Base-by-base conservation (phyloP, 2,888 invertebrate genomes). In the Scaptomyza tumidula region DNA sequence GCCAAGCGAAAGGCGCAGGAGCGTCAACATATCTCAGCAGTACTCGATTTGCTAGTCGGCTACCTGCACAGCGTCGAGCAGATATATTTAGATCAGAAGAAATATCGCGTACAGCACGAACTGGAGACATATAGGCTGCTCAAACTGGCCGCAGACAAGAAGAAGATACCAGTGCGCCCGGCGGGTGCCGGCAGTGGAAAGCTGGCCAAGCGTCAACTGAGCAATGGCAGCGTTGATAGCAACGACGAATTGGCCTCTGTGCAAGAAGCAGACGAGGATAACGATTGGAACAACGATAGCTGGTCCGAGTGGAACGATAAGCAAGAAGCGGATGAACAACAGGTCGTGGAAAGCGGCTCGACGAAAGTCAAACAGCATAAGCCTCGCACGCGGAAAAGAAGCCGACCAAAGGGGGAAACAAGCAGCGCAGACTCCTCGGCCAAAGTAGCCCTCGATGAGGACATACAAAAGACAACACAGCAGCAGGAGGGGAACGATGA, bases 61-160 rank as follows among this genome's bases (percentile, higher is more conserved):
- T 98, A 98, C 90, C 93, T 98, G 70, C 97, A 97, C 92, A 94
- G 94, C 66, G 97, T 98, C 0, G 97, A 97, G 78, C 96, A 96
- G 90, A 95, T 97, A 65, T 98, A 97, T 91, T 95, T 96, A 59
- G 97, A 98, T 91, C 95, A 98, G 75, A 97, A 96, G 92, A 97
- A 97, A 1, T 94, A 98, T 62, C 92, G 98, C 68, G 96, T 98
- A 0, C 97, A 98, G 90, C 93, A 97, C 85, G 96, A 96, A 1
- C 93, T 98, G 35, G 98, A 98, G 89, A 94, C 96, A 54, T 95
- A 97, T 86, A 96, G 96, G 90, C 93, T 98, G 83, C 94, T 96
- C 0, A 96, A 95, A 76, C 89, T 97, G 57, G 96, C 96, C 78
- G 88, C 92, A 3, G 86, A 90, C 72, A 88, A 89, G 59, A 91